Percentiles rank a stretch among this genome's conserved stretches.
Conservation (phyloP, 1,140 invertebrate species). For the Ericerus pela region DNA sequence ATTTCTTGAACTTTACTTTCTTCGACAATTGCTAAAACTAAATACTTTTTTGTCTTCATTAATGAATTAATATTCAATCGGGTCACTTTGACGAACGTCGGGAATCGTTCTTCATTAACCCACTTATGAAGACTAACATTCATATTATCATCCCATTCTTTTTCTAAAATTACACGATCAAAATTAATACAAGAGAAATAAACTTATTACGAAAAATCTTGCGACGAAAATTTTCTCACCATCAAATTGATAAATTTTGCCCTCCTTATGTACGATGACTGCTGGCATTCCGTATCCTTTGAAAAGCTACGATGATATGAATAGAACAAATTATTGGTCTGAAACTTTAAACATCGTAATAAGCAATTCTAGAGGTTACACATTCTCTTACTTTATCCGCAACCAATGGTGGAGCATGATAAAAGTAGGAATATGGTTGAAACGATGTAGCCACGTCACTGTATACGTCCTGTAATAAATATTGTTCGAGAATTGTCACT, state of each 20-base stretch:
- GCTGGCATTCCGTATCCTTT: constrained; percentile 46
- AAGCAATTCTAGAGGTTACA: not conserved
- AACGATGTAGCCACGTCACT: constrained; percentile 54
- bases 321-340: constrained; percentile 7
- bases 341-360: not conserved
- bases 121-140: constrained; percentile 60
- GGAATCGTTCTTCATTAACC: constrained; percentile 81
- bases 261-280: constrained; percentile 76
- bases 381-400: constrained; percentile 35
- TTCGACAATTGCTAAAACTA: constrained; percentile 71
- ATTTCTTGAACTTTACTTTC: constrained; percentile 75
- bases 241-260: constrained; percentile 49
- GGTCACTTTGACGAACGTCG: constrained; percentile 75
- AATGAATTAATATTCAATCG: constrained; percentile 67
- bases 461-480: constrained; percentile 49
- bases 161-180: constrained; percentile 12
- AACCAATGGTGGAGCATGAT: constrained; percentile 50
- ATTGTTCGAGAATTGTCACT: constrained; percentile 7
- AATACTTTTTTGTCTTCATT: constrained; percentile 65
- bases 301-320: constrained; percentile 34
- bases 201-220: not conserved
- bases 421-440: constrained; percentile 74
- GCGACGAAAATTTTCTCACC: constrained; percentile 32
- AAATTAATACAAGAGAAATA: not conserved
- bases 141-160: constrained; percentile 27